Conservation (phyloP, 1,140 invertebrate genomes). For the Plodia interpunctella region DNA sequence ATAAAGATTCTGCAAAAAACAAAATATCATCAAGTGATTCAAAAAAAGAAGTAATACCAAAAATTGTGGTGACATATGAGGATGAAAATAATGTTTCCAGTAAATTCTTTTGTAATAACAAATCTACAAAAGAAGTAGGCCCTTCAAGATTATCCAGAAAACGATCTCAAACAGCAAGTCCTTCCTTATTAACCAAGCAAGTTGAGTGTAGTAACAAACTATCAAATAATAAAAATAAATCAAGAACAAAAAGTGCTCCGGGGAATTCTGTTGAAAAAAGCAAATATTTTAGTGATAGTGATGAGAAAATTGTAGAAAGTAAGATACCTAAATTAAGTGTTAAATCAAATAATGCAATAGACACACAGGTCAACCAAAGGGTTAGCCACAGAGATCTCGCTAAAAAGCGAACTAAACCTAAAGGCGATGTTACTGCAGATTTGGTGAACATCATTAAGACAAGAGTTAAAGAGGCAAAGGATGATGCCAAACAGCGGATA, state of each 20-base stretch:
- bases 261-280: conserved; percentile 38
- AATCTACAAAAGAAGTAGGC: conserved; percentile 11
- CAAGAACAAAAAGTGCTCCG: conserved; percentile 51
- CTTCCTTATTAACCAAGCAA: conserved; percentile 21
- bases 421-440: conserved; percentile 67
- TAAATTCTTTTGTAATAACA: conserved; percentile 49
- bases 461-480: conserved; percentile 66
- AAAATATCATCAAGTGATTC: not conserved
- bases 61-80: conserved; percentile 45
- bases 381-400: conserved; percentile 59
- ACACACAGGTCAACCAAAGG: conserved; percentile 40
- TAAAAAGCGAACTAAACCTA: conserved; percentile 41
- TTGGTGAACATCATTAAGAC: conserved; percentile 71
- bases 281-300: conserved; percentile 52
- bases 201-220: conserved; percentile 22
- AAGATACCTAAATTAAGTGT: conserved; percentile 22
- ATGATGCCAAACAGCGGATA: conserved; percentile 39
- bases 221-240: conserved; percentile 25
- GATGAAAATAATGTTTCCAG: conserved; percentile 39
- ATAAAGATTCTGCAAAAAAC: not conserved
- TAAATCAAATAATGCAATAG: conserved; percentile 24
- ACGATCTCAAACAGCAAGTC: conserved; percentile 45
- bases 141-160: conserved; percentile 36
- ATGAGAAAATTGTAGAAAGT: conserved; percentile 19
- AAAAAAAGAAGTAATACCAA: conserved; percentile 27